Conservation (phyloP, 2,113 vertebrate genomes). For the Tylochromis polylepis region DNA sequence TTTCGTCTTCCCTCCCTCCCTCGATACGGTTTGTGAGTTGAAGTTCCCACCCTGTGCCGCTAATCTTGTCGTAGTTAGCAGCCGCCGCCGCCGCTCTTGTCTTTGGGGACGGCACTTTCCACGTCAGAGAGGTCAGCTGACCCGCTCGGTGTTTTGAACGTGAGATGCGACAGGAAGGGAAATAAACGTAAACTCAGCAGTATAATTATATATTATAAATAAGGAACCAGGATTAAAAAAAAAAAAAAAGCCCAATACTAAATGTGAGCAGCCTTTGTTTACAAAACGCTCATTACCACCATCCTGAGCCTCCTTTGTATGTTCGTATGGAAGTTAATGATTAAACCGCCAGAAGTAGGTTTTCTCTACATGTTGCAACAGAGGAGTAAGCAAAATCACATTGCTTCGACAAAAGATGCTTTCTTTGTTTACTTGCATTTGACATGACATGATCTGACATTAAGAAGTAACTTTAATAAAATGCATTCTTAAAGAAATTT, state of each 20-base stretch:
- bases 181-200: background rate
- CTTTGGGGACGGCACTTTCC: background rate
- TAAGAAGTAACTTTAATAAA: background rate
- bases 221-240: background rate
- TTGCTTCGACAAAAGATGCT: background rate
- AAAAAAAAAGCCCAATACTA: background rate
- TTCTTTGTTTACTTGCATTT: background rate
- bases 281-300: background rate
- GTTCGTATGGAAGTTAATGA: background rate
- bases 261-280: background rate
- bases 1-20: background rate
- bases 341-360: background rate
- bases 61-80: slow-evolving; percentile 1
- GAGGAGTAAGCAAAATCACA: background rate
- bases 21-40: background rate
- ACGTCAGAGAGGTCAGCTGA: slow-evolving; percentile 59
- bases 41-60: background rate
- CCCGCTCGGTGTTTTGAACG: slow-evolving; percentile 24
- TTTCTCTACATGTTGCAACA: background rate
- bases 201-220: background rate
- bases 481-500: background rate
- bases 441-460: background rate
- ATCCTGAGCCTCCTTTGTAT: background rate
- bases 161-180: background rate
- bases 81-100: background rate